Conservation (phyloP, 2,888 invertebrate genomes). For the Amphipyra berbera region DNA sequence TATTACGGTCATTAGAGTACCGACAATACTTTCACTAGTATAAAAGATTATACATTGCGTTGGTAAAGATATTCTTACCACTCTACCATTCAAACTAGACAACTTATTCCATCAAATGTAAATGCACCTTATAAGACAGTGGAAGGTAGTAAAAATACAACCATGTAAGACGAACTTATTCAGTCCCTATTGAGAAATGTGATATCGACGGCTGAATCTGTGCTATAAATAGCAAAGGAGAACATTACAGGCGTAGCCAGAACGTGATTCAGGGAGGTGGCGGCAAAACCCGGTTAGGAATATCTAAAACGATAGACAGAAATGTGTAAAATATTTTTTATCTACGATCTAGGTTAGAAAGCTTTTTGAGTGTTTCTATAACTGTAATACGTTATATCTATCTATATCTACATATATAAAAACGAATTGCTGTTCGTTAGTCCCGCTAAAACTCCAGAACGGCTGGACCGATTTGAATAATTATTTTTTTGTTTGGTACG, state of each 20-base stretch:
- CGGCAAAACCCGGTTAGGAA: background rate
- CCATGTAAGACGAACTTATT: background rate
- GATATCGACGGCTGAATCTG: constrained; percentile 1
- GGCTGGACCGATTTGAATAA: too few species aligned
- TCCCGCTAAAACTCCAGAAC: too few species aligned
- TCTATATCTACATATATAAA: too few species aligned
- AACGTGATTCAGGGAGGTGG: background rate
- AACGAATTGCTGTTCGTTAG: too few species aligned
- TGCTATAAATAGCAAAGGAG: constrained; percentile 7
- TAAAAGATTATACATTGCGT: too few species aligned
- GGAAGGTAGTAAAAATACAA: background rate
- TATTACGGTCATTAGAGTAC: too few species aligned
- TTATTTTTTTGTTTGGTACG: too few species aligned
- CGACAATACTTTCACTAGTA: too few species aligned
- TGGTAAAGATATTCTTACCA: too few species aligned
- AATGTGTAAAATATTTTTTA: constrained; percentile 13
- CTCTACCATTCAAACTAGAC: too few species aligned
- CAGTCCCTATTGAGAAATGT: background rate
- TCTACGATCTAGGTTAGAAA: constrained; percentile 21
- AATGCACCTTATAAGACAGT: too few species aligned
- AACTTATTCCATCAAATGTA: too few species aligned
- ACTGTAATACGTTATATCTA: background rate
- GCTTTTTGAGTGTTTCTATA: constrained; percentile 26
- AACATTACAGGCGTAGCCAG: background rate
- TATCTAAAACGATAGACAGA: background rate